These are phyloP conservation scores for Eupleurogrammus muticus DNA, from an alignment of 2,797 vertebrate species.

Conservation along the genomic window DNA sequence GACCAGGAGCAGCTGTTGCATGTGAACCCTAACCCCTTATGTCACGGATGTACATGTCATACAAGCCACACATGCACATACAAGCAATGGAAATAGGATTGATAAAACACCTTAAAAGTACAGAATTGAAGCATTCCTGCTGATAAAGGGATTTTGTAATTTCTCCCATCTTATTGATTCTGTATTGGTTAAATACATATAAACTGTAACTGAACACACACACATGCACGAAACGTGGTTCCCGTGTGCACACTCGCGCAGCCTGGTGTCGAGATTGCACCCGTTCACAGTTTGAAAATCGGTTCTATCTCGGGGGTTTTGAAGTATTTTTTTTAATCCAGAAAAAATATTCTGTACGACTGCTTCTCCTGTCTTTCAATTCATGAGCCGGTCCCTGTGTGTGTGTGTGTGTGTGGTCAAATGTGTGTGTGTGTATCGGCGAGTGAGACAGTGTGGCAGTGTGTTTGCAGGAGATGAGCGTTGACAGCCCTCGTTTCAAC, in stretches of 20 bases:
- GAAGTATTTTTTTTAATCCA: conserved; percentile 72
- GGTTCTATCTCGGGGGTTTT: conserved; percentile 49
- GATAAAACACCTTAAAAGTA: neutral
- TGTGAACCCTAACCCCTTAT: conserved; percentile 2
- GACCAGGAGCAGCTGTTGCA: conserved; percentile 45
- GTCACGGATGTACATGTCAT: neutral
- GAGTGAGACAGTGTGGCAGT: conserved; percentile 7
- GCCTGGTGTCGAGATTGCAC: conserved; percentile 31
- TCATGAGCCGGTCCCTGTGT: conserved; percentile 46
- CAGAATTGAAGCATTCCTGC: neutral
- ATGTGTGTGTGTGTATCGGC: conserved; percentile 6
- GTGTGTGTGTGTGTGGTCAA: conserved; percentile 36
- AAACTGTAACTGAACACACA: conserved; percentile 21
- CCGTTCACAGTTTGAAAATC: conserved; percentile 56
- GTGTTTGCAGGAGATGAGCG: conserved; percentile 20
- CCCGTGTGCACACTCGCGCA: conserved; percentile 10
- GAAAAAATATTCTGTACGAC: conserved; percentile 56
- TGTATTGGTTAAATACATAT: neutral
- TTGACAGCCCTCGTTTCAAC: conserved; percentile 56
- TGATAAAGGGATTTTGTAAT: neutral
- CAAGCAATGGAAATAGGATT: neutral
- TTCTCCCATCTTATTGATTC: neutral
- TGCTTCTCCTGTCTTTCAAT: conserved; percentile 55
- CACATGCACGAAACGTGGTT: neutral
- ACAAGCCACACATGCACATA: neutral